Evolutionary conservation across 1,140 invertebrate species (phyloP), one percentile per base, ranked within the genome.

Genomic region (Telenomus remus): DNA sequence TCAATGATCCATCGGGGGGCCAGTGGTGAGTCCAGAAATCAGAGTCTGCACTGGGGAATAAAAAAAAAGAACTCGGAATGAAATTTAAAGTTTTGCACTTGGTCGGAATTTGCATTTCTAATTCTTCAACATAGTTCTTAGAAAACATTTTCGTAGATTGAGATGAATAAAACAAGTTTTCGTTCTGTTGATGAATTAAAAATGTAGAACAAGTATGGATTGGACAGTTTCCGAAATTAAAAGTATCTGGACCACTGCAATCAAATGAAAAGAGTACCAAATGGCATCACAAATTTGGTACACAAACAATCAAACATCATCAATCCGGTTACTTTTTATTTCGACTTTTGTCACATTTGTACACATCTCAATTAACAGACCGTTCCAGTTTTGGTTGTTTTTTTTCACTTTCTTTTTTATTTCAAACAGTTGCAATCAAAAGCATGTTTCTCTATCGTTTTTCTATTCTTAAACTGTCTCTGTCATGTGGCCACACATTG

Each of bases 11-110:
- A 86, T 49, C 84, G 84, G 79, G 81, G 84, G 81, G 79, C 81
- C 78, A 86, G 81, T 80, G 87, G 87, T 88, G 87, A 88, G 87
- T 88, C 79, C 81, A 72, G 68, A 79, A 68, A 60, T 76, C 57
- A 72, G 64, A 76, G 68, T 54, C 80, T 82, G 78, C 80, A 78
- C 63, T 49, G 64, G 75, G 78, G 75, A 48, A n/a, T n/a, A n/a
- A 80, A 74, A 34, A 12, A 11, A 68, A 69, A 27, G 63, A 69
- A 63, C 75, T 81, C 61, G 73, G 15, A 78, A 74, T 65, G n/a
- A 76, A 64, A 42, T 61, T 27, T 16, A 10, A 59, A 66, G 56
- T 66, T 70, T 61, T 66, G 56, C 70, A 66, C 70, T 64, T 27
- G 59, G 43, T 64, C 61, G 49, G 54, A 34, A 54, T 39, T 51